A percentile compares a stretch with the other conserved stretches of the same genome.
phyloP scores from a whole-genome alignment of 2,888 invertebrate genomes.

The Drosophila leonis region DNA sequence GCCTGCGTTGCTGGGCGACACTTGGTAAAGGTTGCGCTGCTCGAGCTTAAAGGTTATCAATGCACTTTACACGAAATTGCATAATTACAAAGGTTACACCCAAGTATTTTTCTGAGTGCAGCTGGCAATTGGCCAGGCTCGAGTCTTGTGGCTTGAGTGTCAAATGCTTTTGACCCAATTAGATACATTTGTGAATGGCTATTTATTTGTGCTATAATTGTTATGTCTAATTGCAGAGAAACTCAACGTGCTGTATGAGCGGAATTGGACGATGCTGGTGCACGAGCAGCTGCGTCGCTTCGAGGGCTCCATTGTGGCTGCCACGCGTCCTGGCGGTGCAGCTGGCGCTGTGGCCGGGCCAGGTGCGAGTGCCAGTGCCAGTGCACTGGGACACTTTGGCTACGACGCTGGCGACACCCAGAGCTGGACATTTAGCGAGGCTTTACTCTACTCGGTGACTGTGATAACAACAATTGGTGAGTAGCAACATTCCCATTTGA shows the following conservation, averaged over 20 bases:
- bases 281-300: slow-evolving; percentile 92
- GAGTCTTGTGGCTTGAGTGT: background rate
- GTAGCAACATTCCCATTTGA: slow-evolving; percentile 65
- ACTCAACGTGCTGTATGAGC: slow-evolving; percentile 92
- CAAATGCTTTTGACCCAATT: slow-evolving; percentile 38
- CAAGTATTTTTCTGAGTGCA: slow-evolving; percentile 2
- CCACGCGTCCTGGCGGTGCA: slow-evolving; percentile 87
- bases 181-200: background rate
- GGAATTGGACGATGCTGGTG: slow-evolving; percentile 93
- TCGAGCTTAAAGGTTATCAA: slow-evolving; percentile 45
- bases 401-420: slow-evolving; percentile 67
- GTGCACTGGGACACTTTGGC: slow-evolving; percentile 70
- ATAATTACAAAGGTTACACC: slow-evolving; percentile 60
- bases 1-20: slow-evolving; percentile 20
- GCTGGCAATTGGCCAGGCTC: slow-evolving; percentile 27
- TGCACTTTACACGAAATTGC: slow-evolving; percentile 67
- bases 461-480: slow-evolving; percentile 95
- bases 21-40: slow-evolving; percentile 27
- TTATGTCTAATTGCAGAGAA: slow-evolving; percentile 87
- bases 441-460: slow-evolving; percentile 93
- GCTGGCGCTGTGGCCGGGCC: slow-evolving; percentile 17
- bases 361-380: slow-evolving; percentile 54
- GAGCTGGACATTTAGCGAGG: slow-evolving; percentile 93
- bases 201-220: slow-evolving; percentile 18
- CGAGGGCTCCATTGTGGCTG: slow-evolving; percentile 92